phyloP scores from a whole-genome alignment of 2,113 vertebrate species.

The Oreochromis spilurus region DNA sequence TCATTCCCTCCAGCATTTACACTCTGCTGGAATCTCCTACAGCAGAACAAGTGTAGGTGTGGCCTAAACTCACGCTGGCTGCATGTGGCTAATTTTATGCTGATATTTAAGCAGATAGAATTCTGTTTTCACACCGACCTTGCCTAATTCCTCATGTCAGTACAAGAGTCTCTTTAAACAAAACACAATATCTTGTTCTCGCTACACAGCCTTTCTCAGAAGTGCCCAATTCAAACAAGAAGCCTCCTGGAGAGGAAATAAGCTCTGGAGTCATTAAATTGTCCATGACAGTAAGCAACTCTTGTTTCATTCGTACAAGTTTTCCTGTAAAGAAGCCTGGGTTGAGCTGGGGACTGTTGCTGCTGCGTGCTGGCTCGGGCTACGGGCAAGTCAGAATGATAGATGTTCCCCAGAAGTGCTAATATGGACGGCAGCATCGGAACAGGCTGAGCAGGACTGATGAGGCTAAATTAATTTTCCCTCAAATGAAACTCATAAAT shows the following conservation, averaged over 20 bases:
- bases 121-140: not conserved
- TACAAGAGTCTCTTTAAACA: not conserved
- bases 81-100: not conserved
- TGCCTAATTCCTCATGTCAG: not conserved
- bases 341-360: not conserved
- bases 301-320: conserved; percentile 7
- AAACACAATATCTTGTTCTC: not conserved
- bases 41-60: not conserved
- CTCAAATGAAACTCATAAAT: conserved; percentile 70
- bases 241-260: conserved; percentile 10
- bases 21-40: not conserved
- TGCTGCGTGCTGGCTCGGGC: conserved; percentile 5
- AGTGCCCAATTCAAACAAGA: not conserved
- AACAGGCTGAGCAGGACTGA: conserved; percentile 51
- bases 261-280: conserved; percentile 21
- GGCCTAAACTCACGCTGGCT: not conserved
- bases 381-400: conserved; percentile 56
- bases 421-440: conserved; percentile 53
- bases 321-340: conserved; percentile 24
- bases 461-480: conserved; percentile 69
- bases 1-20: not conserved
- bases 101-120: not conserved
- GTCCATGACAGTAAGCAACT: conserved; percentile 38
- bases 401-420: conserved; percentile 64
- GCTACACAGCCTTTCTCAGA: conserved; percentile 14